Evolutionary conservation across 1,140 invertebrate genomes (phyloP).

Genomic region (Nomia melanderi): DNA sequence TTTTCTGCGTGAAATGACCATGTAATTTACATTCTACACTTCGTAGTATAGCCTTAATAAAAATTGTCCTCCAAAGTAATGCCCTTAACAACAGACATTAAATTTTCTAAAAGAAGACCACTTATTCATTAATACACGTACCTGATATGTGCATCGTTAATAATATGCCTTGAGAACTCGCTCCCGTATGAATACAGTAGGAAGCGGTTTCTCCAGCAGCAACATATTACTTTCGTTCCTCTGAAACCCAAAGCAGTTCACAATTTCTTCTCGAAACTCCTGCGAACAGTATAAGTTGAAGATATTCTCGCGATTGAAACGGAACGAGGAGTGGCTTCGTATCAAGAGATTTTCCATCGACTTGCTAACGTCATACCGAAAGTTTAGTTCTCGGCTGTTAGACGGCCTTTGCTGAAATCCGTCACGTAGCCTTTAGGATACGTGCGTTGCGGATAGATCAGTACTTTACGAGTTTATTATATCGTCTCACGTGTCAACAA

Average conservation of each 20-base stretch:
- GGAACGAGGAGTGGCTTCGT: conserved; percentile 4
- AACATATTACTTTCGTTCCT: neutral
- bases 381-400: conserved; percentile 18
- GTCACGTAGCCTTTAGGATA: conserved; percentile 45
- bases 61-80: no score
- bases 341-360: conserved; percentile 17
- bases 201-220: no score
- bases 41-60: no score
- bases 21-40: no score
- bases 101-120: no score
- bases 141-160: no score
- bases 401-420: conserved; percentile 29
- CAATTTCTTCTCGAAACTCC: neutral
- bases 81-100: no score
- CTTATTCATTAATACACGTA: no score
- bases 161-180: no score
- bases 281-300: neutral
- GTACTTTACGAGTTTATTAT: conserved; percentile 19
- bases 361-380: conserved; percentile 34
- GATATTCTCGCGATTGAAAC: neutral
- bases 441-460: conserved; percentile 48
- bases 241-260: neutral
- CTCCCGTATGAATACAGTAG: no score
- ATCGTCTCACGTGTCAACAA: neutral
- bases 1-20: no score